A percentile compares a stretch with the other conserved stretches of the same genome.
Conservation (phyloP, 2,113 vertebrate species). For the Equus przewalskii region DNA sequence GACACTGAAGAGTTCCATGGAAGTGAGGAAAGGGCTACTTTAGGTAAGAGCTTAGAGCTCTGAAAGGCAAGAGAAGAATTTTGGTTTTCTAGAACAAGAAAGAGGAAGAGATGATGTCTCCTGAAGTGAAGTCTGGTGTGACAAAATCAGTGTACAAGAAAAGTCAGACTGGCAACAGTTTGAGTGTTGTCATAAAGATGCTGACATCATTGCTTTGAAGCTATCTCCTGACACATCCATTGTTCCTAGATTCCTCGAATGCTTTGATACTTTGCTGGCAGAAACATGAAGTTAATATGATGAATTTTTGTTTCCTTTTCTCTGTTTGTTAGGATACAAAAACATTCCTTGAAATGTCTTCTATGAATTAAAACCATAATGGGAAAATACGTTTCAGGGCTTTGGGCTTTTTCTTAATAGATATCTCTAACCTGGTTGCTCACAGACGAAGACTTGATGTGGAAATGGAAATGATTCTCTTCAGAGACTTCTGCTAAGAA, state of each 20-base stretch:
- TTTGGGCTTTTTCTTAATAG: neutral
- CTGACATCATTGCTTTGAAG: neutral
- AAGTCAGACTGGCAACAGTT: neutral
- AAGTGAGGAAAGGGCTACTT: neutral
- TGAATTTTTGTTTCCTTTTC: slow-evolving; percentile 42
- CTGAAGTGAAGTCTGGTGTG: neutral
- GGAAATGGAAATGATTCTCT: neutral
- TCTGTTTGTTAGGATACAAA: slow-evolving; percentile 32
- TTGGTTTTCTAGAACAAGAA: neutral
- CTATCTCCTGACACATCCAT: neutral
- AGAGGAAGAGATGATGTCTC: neutral
- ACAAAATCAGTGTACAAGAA: neutral
- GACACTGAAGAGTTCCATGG: neutral
- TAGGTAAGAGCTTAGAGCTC: neutral
- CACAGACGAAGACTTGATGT: neutral
- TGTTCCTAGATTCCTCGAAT: neutral
- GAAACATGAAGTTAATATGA: neutral
- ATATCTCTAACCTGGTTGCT: slow-evolving; percentile 3
- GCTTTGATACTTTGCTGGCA: neutral
- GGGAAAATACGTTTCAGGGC: slow-evolving; percentile 16
- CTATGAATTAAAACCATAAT: slow-evolving; percentile 21
- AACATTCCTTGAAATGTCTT: slow-evolving; percentile 14
- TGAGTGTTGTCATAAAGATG: neutral
- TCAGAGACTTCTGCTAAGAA: neutral
- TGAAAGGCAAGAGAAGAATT: neutral